Percentiles rank a stretch among this genome's conserved stretches.
Evolutionary conservation across 2,113 vertebrate species (phyloP).

Genomic region (Bucco capensis): DNA sequence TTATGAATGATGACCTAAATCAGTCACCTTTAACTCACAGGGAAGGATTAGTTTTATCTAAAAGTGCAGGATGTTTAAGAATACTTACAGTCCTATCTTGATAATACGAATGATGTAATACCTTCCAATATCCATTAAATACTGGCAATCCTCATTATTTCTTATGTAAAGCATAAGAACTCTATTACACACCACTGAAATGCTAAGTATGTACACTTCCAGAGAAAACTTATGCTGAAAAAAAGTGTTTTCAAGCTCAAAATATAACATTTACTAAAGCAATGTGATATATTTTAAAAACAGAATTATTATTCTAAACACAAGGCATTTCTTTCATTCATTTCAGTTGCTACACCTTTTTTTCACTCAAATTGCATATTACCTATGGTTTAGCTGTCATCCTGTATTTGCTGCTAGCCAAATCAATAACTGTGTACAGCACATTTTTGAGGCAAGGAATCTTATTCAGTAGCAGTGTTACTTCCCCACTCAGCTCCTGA

Average conservation of each 20-base stretch:
- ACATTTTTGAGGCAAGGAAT: background rate
- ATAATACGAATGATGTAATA: background rate
- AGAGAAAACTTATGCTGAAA: background rate
- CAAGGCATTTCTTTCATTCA: background rate
- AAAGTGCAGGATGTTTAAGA: background rate
- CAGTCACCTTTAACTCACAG: background rate
- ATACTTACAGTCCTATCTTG: background rate
- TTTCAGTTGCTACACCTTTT: background rate
- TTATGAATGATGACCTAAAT: background rate
- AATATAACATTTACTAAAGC: background rate
- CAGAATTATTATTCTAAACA: background rate
- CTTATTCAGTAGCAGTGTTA: background rate
- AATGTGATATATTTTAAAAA: background rate
- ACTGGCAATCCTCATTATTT: background rate
- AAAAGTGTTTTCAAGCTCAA: background rate
- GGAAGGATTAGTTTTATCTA: background rate
- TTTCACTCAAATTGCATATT: background rate
- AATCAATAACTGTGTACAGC: background rate
- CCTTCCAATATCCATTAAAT: background rate
- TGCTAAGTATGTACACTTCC: background rate
- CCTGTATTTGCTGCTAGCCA: background rate
- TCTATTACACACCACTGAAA: background rate
- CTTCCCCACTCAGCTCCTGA: background rate
- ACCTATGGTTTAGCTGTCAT: background rate
- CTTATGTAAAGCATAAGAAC: background rate